Evolutionary conservation across 1,140 invertebrate genomes (phyloP).

Genomic region (Megalopta genalis): DNA sequence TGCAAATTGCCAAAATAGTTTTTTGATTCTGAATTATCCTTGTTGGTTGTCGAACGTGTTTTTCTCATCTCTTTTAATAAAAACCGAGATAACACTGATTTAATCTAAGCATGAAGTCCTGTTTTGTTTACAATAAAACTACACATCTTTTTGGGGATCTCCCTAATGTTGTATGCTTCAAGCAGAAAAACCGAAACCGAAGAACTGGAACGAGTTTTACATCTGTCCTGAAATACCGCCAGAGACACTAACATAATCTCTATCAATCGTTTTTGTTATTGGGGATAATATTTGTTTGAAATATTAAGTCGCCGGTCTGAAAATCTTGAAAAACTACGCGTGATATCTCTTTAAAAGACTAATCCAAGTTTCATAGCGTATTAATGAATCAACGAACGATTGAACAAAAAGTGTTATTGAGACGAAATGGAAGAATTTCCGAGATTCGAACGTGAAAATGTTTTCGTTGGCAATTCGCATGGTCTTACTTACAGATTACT

Average conservation of each 20-base stretch:
- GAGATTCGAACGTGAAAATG: neutral
- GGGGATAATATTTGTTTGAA: neutral
- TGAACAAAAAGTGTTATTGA: too few species aligned
- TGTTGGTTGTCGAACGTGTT: neutral
- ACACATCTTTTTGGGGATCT: neutral
- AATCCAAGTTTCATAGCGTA: conserved; percentile 12
- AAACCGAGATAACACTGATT: neutral
- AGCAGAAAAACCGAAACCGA: neutral
- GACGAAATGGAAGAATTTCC: neutral
- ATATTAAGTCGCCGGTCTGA: neutral
- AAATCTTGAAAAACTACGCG: neutral
- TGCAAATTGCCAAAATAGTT: conserved; percentile 70
- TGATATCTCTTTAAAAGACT: neutral
- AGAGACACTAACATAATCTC: neutral
- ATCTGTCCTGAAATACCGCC: neutral
- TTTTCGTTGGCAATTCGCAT: conserved; percentile 74
- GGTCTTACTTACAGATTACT: conserved; percentile 75
- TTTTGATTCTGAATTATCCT: neutral
- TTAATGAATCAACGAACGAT: neutral
- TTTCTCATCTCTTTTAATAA: neutral
- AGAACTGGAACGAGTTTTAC: neutral
- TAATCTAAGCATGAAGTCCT: neutral
- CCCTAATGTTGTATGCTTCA: neutral
- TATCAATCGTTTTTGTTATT: neutral
- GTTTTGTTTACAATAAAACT: neutral